Percentiles rank a stretch among this genome's conserved stretches.
Evolutionary conservation across 2,888 invertebrate genomes (phyloP).

Genomic region (Linnaemya tessellans): DNA sequence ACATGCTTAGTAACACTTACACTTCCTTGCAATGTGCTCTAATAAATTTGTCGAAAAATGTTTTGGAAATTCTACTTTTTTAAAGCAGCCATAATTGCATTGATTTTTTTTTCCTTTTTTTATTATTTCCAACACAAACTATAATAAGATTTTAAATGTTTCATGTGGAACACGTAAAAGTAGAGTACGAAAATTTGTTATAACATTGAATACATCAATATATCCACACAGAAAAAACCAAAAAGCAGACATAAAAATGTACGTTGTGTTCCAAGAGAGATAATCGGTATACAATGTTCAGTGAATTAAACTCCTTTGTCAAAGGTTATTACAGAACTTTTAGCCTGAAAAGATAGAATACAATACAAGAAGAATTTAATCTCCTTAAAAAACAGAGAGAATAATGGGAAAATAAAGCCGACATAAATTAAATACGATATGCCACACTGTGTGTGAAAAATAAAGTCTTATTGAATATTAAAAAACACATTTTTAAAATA

Average conservation of each 20-base stretch:
- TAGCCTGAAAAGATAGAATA: conserved; percentile 1
- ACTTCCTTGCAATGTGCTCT: conserved; percentile 7
- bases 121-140: conserved; percentile 6
- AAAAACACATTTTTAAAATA: not conserved
- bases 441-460: not conserved
- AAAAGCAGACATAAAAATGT: not conserved
- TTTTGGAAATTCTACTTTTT: no score
- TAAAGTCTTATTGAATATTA: no score
- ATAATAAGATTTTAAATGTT: conserved; percentile 44
- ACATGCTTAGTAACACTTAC: not conserved
- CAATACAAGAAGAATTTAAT: not conserved
- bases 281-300: conserved; percentile 28
- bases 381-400: not conserved
- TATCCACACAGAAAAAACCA: not conserved
- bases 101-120: conserved; percentile 18
- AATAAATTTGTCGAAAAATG: conserved; percentile 44
- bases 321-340: conserved; percentile 21
- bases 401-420: not conserved
- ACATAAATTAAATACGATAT: not conserved
- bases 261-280: conserved; percentile 21
- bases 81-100: conserved; percentile 28
- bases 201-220: conserved; percentile 13
- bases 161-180: conserved; percentile 13
- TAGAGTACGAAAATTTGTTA: not conserved
- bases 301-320: conserved; percentile 36